These are phyloP conservation scores for Rhagoletis pomonella DNA, from an alignment of 1,140 invertebrate species.

Conservation along the genomic window DNA sequence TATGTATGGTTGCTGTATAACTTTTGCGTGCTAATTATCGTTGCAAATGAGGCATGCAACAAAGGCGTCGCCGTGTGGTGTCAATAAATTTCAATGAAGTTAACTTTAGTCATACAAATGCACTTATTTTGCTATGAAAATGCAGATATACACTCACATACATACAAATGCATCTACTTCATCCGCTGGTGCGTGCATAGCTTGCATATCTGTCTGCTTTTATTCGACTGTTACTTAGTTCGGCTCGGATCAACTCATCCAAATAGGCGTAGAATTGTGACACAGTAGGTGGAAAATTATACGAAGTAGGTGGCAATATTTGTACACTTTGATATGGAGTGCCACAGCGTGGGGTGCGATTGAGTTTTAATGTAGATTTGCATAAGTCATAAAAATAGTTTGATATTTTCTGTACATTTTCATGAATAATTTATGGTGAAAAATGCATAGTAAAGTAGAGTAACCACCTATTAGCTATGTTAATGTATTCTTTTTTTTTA, in stretches of 20 bases:
- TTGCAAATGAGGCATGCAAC: constrained; percentile 50
- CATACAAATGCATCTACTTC: background rate
- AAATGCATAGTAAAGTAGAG: too few species aligned
- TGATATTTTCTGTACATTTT: background rate
- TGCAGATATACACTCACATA: background rate
- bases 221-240: background rate
- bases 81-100: constrained; percentile 49
- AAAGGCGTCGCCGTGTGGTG: constrained; percentile 50
- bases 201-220: background rate
- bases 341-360: background rate
- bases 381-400: background rate
- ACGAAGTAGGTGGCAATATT: constrained; percentile 1
- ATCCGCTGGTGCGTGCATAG: background rate
- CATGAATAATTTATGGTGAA: background rate
- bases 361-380: background rate
- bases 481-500: too few species aligned
- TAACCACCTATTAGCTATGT: too few species aligned
- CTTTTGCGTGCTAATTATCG: constrained; percentile 38
- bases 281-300: constrained; percentile 11
- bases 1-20: background rate
- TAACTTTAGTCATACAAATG: background rate
- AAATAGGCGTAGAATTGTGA: background rate
- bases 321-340: background rate
- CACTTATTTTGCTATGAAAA: background rate
- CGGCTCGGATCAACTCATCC: background rate